These are phyloP conservation scores for Cylloceria caligata DNA, from an alignment of 2,888 invertebrate genomes.

Conservation along the genomic window DNA sequence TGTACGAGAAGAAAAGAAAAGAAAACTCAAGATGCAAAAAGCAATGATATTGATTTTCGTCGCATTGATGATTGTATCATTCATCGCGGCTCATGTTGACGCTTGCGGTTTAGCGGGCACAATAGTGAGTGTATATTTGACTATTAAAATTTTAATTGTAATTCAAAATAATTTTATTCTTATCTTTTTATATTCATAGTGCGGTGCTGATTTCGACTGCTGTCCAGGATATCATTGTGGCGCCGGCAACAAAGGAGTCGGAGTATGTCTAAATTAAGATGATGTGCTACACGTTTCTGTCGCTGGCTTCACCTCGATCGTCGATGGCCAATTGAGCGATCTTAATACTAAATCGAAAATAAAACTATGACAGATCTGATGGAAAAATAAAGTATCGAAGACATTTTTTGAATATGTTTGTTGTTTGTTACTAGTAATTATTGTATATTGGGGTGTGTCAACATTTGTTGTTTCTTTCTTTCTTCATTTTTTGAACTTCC, in stretches of 20 bases:
- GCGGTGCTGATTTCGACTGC: background rate
- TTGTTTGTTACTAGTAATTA: no score
- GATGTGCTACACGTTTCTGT: no score
- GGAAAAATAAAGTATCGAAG: no score
- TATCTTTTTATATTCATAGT: background rate
- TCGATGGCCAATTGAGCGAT: background rate
- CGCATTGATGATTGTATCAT: background rate
- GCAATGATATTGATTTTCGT: slow-evolving; percentile 2
- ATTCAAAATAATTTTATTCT: background rate
- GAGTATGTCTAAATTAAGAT: background rate
- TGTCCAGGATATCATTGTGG: background rate
- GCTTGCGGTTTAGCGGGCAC: background rate
- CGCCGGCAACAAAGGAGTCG: background rate
- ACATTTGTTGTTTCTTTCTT: no score
- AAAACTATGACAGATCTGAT: no score
- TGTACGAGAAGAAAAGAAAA: background rate
- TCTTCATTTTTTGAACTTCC: no score
- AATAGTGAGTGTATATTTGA: background rate
- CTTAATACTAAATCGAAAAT: no score
- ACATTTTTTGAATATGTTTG: no score
- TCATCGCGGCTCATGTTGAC: background rate
- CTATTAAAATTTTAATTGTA: background rate
- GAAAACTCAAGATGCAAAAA: background rate
- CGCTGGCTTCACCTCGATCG: background rate
- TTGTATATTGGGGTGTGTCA: no score